Percentiles rank a stretch among this genome's conserved stretches.
Conservation (phyloP, 2,888 invertebrate species). For the Drosophila birchii region DNA sequence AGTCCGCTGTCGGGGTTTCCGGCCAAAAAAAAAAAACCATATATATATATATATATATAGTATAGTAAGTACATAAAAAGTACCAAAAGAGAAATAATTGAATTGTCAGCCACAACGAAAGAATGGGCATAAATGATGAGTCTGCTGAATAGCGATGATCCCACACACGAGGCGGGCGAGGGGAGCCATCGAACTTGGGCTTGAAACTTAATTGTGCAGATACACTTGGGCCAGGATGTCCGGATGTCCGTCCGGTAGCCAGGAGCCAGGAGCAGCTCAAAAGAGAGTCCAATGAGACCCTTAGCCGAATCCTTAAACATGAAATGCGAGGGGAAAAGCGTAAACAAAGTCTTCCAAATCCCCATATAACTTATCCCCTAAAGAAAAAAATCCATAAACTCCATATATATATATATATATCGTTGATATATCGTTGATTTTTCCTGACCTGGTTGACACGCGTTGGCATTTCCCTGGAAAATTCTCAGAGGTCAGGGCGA, state of each 20-base stretch:
- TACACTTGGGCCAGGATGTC: constrained; percentile 2
- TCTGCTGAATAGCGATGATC: constrained; percentile 18
- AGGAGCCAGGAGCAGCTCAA: constrained; percentile 6
- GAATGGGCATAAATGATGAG: constrained; percentile 51
- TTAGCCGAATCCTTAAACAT: neutral
- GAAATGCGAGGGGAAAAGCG: neutral
- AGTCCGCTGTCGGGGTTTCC: constrained; percentile 64
- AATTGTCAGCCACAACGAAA: constrained; percentile 61
- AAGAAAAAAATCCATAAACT: neutral
- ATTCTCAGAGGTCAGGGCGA: constrained; percentile 9
- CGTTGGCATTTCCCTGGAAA: constrained; percentile 61
- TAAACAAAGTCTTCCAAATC: neutral
- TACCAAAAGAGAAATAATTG: constrained; percentile 52
- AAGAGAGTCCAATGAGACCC: neutral
- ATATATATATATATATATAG: neutral
- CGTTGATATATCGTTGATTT: constrained; percentile 36
- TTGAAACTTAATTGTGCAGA: constrained; percentile 29
- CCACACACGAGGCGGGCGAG: constrained; percentile 30
- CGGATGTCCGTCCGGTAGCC: constrained; percentile 43
- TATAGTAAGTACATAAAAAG: neutral
- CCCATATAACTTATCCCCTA: neutral
- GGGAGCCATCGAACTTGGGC: constrained; percentile 25
- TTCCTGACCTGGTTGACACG: constrained; percentile 53
- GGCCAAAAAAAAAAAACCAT: constrained; percentile 47
- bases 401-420: constrained; percentile 5